These are phyloP conservation scores for Genyomyrus donnyi DNA, from an alignment of 2,113 vertebrate genomes.

Conservation along the genomic window DNA sequence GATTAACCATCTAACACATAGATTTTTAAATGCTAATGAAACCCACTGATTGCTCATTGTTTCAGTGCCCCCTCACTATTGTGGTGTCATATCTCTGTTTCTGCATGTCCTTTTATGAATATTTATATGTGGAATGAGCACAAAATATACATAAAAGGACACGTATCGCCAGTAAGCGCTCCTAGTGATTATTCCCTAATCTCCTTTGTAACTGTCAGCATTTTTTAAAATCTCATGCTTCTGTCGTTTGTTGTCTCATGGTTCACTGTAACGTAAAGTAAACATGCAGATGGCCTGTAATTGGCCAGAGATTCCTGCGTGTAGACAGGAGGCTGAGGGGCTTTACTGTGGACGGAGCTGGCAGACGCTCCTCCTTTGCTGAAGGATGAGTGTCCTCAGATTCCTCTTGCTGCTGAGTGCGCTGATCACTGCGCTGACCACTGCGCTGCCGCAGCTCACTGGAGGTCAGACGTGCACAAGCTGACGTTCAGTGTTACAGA, in stretches of 20 bases:
- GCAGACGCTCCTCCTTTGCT: not conserved
- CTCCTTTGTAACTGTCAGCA: not conserved
- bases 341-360: not conserved
- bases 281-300: not conserved
- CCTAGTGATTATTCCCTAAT: not conserved
- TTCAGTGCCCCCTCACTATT: not conserved
- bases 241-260: not conserved
- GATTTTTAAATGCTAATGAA: not conserved
- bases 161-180: not conserved
- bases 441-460: not conserved
- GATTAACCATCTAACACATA: not conserved
- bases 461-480: not conserved
- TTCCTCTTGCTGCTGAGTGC: not conserved
- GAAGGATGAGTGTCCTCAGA: not conserved
- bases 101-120: not conserved
- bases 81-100: not conserved
- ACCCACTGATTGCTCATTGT: not conserved
- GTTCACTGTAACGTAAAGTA: not conserved
- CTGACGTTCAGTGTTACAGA: not conserved
- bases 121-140: not conserved
- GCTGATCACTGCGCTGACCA: not conserved
- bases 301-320: not conserved
- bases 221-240: not conserved
- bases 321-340: not conserved
- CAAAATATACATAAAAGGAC: constrained; percentile 12